Conservation (phyloP, 2,113 vertebrate genomes). For the Brevimyrus niger region DNA sequence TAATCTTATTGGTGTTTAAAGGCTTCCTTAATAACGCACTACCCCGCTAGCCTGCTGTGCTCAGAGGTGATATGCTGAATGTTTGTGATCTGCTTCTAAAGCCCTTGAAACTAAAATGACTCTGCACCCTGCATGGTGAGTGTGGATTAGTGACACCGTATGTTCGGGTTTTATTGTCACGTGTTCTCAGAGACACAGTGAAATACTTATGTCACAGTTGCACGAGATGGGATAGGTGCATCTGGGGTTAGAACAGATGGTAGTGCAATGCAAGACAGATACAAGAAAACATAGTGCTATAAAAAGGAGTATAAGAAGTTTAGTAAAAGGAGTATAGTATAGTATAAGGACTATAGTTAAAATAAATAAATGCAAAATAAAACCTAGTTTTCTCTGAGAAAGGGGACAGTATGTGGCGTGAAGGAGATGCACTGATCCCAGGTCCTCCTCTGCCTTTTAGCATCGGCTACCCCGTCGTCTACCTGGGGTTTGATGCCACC, state of each 20-base stretch:
- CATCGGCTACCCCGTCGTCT: slow-evolving; percentile 70
- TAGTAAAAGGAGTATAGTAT: too few relatives aligned
- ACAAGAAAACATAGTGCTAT: not conserved
- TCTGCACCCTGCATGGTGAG: not conserved
- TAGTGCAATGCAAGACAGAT: not conserved
- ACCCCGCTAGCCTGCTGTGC: not conserved
- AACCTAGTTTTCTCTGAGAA: not conserved
- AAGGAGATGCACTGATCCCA: not conserved
- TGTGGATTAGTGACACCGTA: not conserved
- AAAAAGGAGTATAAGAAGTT: not conserved
- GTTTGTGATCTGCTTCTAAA: not conserved
- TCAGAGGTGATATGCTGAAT: not conserved
- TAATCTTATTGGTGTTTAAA: not conserved
- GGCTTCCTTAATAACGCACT: not conserved
- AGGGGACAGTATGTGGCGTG: not conserved
- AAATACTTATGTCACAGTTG: not conserved
- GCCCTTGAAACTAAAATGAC: not conserved
- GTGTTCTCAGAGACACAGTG: not conserved
- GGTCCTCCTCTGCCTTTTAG: slow-evolving; percentile 35
- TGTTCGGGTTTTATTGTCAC: not conserved
- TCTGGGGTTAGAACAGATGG: not conserved
- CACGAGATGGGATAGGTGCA: not conserved
- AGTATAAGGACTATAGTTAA: not conserved
- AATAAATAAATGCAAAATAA: not conserved
- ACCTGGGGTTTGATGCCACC: slow-evolving; percentile 68